Evolutionary conservation across 2,113 vertebrate species (phyloP), one percentile per base, ranked within the genome.

Genomic region (Paedocypris sp.): DNA sequence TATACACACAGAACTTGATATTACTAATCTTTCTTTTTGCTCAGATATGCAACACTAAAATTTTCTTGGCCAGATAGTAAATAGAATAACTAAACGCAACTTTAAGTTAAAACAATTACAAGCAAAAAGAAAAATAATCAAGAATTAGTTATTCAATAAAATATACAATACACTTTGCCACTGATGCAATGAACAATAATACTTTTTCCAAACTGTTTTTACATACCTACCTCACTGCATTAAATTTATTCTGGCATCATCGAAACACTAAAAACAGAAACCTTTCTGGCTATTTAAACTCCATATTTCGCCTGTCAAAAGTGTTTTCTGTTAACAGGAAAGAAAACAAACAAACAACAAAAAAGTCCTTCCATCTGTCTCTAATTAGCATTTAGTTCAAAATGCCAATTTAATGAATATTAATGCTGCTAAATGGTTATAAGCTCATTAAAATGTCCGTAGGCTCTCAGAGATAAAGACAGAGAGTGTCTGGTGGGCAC

Each of bases 401-500:
- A 53, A 45, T 71, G 38, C 60, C 68, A 74, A 64, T 47, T 69
- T 66, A 50, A 75, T 75, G 66, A 77, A 74, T 69, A 73, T 71
- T 69, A 67, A 71, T 69, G 58, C 29, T 56, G 41, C 25, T 63
- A 67, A 54, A 70, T 58, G 52, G 38, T 68, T 63, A 62, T 22
- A 32, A 65, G 42, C 47, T 69, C 68, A 75, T 72, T 67, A 36
- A 31, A 49, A 51, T 46, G 41, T 71, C 18, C 28, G 19, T 31
- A 52, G 53, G 31, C 67, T 62, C 61, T 64, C 36, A 53, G 61
- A 50, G 41, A 60, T 20, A 33, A 28, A 61, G 47, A 50, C 62
- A 57, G 4, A 48, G 59, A 46, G 51, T 63, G 36, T 59, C 39
- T 57, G 38, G 23, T 69, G 53, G 62, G 49, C 57, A 52, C 11